These are phyloP conservation scores for Dreissena rostriformis DNA, from an alignment of 1,140 invertebrate species.

Conservation along the genomic window DNA sequence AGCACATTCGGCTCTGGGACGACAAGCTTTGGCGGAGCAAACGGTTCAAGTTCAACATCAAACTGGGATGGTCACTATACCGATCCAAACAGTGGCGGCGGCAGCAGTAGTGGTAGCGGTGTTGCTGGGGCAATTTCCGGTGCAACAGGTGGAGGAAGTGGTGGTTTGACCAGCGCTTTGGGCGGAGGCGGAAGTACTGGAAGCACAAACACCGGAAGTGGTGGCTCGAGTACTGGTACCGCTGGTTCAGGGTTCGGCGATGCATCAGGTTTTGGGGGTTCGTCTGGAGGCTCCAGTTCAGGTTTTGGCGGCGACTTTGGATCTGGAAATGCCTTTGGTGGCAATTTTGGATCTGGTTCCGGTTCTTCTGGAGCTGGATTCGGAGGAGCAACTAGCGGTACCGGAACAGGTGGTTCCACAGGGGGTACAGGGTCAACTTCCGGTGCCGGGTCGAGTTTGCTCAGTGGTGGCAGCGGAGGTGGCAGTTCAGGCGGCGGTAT, in stretches of 20 bases:
- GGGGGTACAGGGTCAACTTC: background rate
- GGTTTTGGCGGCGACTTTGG: conserved; percentile 19
- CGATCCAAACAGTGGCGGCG: background rate
- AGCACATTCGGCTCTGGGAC: conserved; percentile 8
- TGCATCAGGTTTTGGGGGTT: conserved; percentile 21
- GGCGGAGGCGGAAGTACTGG: background rate
- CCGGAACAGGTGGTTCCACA: background rate
- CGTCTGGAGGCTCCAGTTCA: conserved; percentile 32
- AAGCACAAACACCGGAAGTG: background rate
- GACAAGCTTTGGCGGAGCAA: conserved; percentile 5
- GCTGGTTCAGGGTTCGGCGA: conserved; percentile 26
- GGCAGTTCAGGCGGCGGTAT: background rate
- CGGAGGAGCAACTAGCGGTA: background rate
- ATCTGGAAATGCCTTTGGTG: background rate
- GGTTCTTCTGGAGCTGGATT: background rate
- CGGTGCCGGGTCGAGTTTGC: background rate
- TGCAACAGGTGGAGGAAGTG: conserved; percentile 1
- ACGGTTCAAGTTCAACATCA: conserved; percentile 15
- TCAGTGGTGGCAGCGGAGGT: background rate
- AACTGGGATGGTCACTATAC: conserved; percentile 50
- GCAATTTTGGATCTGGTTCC: background rate
- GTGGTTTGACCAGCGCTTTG: background rate
- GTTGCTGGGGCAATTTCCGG: conserved; percentile 12
- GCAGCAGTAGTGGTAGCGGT: background rate
- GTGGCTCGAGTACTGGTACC: conserved; percentile 20